A percentile compares a stretch with the other conserved stretches of the same genome.
These are phyloP conservation scores for Turdus rufiventris DNA, from an alignment of 2,113 vertebrate species.

Conservation along the genomic window DNA sequence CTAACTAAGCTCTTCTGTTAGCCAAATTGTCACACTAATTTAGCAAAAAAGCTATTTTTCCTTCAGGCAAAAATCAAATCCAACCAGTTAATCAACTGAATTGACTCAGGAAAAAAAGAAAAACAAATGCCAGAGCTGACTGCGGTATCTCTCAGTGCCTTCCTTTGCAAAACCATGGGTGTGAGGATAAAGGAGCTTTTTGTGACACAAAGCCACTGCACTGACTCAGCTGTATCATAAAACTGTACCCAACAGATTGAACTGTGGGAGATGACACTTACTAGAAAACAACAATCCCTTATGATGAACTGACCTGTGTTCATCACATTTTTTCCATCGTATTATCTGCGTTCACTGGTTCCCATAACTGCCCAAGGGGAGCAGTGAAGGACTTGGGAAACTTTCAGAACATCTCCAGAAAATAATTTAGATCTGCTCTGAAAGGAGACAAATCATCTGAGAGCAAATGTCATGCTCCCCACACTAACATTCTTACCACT, in stretches of 20 bases:
- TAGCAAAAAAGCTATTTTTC: background rate
- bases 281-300: background rate
- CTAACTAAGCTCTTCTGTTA: background rate
- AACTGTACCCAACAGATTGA: background rate
- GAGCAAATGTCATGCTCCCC: background rate
- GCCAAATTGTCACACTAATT: background rate
- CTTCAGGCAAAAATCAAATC: slow-evolving; percentile 20
- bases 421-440: background rate
- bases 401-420: background rate
- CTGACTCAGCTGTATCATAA: background rate
- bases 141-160: background rate
- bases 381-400: background rate
- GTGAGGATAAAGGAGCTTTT: background rate
- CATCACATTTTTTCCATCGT: background rate
- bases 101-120: background rate
- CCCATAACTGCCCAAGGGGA: background rate
- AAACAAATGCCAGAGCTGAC: background rate
- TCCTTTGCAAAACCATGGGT: background rate
- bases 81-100: slow-evolving; percentile 13
- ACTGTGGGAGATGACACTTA: background rate
- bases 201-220: background rate
- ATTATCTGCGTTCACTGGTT: background rate
- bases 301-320: background rate
- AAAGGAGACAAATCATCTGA: background rate
- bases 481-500: background rate